Evolutionary conservation across 2,888 invertebrate species (phyloP), one percentile per base, ranked within the genome.

Genomic region (Elaeidobius kamerunicus): DNA sequence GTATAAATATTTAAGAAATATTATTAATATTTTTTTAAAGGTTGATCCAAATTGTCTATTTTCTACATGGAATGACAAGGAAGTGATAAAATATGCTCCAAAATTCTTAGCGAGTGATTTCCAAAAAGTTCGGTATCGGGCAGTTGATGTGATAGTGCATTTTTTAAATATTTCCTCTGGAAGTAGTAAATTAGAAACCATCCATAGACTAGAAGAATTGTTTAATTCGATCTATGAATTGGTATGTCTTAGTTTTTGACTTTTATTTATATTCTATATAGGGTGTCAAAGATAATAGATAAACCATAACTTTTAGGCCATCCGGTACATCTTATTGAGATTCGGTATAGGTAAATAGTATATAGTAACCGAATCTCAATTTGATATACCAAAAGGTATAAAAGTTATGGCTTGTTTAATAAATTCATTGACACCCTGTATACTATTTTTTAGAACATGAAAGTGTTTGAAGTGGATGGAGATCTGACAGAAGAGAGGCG

Each of bases 401-500:
- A n/a, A n/a, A n/a, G n/a, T n/a, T n/a, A n/a, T n/a, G n/a, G n/a
- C n/a, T 19, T 16, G 14, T 28, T 23, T 30, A 32, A 34, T 45
- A 7, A 28, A 28, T 46, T 44, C n/a, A n/a, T n/a, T n/a, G n/a
- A n/a, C n/a, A n/a, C n/a, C n/a, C n/a, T n/a, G n/a, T n/a, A n/a
- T n/a, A n/a, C n/a, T n/a, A n/a, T 59, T 52, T 64, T 61, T 50
- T 55, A 71, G 69, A 65, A 62, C 49, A 38, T 61, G 4, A 60
- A 65, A 59, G 61, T 71, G 15, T 68, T 71, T 51, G 69, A 69
- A 68, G 73, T 67, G 1, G 63, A 77, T 73, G 72, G 75, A 19
- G 65, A 74, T 18, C 66, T 71, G 23, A 63, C 54, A 62, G 71
- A 74, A 47, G 69, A 74, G 28, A 72, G 79, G 61, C 61, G 75